Base-by-base conservation (phyloP, 2,797 vertebrate genomes). In the Calcarius lapponicus region DNA sequence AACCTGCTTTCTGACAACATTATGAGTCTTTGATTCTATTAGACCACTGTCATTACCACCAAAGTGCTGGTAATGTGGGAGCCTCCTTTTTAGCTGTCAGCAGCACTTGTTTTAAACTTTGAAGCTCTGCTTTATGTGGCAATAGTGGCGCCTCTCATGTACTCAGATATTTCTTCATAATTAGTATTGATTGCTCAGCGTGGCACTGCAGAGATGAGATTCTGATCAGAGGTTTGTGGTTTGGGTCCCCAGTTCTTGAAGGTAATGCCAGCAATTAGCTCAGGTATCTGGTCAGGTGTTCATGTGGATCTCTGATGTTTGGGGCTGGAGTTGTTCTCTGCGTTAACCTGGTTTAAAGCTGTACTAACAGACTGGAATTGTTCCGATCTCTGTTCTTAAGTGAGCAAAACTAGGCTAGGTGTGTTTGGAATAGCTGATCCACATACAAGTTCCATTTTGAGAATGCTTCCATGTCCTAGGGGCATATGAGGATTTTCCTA, bases 1-100 rank as follows among this genome's bases (percentile, higher is more conserved):
- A 97, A 90, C 95, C 96, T 92, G 67, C 93, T 86, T 85, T 97
- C 90, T 93, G 90, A 91, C 91, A 94, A 82, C 78, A 74, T 93
- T 94, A 90, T 84, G 93, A 82, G 83, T 51, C 96, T 97, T 96
- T 95, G 95, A 95, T 95, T 96, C 93, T 95, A 51, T 95, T 96
- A 96, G 90, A 83, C 91, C 74, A 90, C 94, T 96, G 92, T 96
- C 94, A 86, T 96, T 96, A 96, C 91, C 93, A 90, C 88, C 93
- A 72, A 89, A 96, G 88, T 91, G 90, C 92, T 83, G 90, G 72
- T 78, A 89, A 80, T 94, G 93, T 94, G 87, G 91, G 94, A 92
- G 90, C 56, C 96, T 95, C 90, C 8, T 19, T 87, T 90, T 90
- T 85, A 96, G 95, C 96, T 96, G 96, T 97, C 96, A 96, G 90